Percentiles rank a stretch among this genome's conserved stretches.
phyloP scores from a whole-genome alignment of 2,888 invertebrate genomes.

The Teleiodes luculella region DNA sequence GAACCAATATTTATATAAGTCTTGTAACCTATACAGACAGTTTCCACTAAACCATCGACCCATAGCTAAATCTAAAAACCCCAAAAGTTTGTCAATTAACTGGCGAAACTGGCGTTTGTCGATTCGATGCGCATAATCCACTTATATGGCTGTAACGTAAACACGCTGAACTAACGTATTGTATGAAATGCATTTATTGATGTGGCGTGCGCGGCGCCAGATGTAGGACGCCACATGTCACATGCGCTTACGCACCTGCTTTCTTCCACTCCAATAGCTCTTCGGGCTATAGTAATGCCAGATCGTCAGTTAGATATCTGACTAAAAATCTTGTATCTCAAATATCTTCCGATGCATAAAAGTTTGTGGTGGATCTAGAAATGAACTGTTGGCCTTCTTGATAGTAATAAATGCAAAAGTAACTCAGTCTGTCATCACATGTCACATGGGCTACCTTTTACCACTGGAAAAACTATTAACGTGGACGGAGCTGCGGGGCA shows the following conservation, averaged over 20 bases:
- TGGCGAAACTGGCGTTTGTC: neutral
- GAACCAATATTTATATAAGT: too few relatives aligned
- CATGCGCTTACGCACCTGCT: constrained; percentile 20
- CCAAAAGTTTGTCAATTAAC: neutral
- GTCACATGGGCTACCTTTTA: too few relatives aligned
- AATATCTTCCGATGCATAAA: too few relatives aligned
- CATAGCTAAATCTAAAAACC: neutral
- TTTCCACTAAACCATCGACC: neutral
- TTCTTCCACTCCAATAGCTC: constrained; percentile 20
- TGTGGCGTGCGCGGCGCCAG: constrained; percentile 8
- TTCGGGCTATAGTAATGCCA: neutral
- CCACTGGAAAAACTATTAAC: too few relatives aligned
- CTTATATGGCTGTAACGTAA: neutral
- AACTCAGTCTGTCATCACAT: too few relatives aligned
- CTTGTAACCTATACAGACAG: too few relatives aligned
- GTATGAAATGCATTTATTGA: neutral
- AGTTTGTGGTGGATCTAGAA: too few relatives aligned
- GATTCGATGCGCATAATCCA: neutral
- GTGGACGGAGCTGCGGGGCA: too few relatives aligned
- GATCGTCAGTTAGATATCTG: too few relatives aligned
- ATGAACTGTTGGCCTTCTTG: too few relatives aligned
- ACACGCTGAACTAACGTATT: constrained; percentile 6
- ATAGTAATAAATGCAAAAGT: too few relatives aligned
- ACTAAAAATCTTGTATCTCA: too few relatives aligned
- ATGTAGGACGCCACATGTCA: constrained; percentile 16